Evolutionary conservation across 2,797 vertebrate species (phyloP), one percentile per base, ranked within the genome.

Genomic region (Ispidina picta): DNA sequence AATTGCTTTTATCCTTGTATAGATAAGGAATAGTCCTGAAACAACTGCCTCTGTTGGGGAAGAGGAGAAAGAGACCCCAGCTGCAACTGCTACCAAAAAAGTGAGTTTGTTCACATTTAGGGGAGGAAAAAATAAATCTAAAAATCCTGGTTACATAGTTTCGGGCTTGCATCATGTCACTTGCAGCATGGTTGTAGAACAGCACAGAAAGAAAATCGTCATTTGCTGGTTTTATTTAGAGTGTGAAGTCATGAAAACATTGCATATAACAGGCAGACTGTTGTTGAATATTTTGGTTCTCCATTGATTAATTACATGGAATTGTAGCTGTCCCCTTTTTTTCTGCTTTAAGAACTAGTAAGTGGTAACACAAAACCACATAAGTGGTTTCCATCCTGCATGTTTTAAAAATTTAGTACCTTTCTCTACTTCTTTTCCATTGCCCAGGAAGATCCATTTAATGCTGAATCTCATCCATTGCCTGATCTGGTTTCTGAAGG

Each of bases 381-480:
- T 28, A 64, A 59, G 25, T 69, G 58, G 69, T 77, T 86, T 82
- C 49, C 2, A 3, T 88, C 35, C 25, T 78, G 33, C 9, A 19
- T n/a, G 28, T 46, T 56, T 78, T 88, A 90, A 77, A 83, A 74
- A 26, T 73, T 21, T 94, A 73, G 90, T 91, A 25, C 1, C 1
- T 88, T 74, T 88, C 33, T 91, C 54, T 88, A 9, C 18, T 41
- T 19, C 46, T 77, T 80, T 63, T 77, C 48, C 23, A 23, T 90
- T 95, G 73, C 92, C 83, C 97, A 98, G 98, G 98, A 98, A 82
- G 98, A 98, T 90, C 98, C 98, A 37, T 98, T 98, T 95, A 98
- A 98, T 92, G 94, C 96, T 86, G 98, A 99, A 91, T 97, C 95
- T 89, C 97, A 95, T 91, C 97, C 97, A 3, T 96, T 98, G 87